Percentiles rank a stretch among this genome's conserved stretches.
These are phyloP conservation scores for Acrocephalus scirpaceus DNA, from an alignment of 2,797 vertebrate species.

Conservation along the genomic window DNA sequence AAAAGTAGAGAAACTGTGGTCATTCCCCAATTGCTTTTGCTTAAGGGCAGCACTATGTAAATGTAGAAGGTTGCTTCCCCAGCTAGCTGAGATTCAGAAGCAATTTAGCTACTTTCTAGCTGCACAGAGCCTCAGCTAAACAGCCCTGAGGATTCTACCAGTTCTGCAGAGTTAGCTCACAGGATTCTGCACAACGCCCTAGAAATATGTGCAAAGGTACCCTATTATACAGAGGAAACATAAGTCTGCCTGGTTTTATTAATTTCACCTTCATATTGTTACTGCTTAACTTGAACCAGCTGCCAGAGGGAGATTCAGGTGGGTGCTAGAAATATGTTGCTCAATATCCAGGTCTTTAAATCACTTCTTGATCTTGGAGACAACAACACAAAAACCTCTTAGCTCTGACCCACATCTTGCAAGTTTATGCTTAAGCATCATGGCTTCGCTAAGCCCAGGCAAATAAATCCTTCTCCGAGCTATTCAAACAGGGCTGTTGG, in stretches of 20 bases:
- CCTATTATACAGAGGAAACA: neutral
- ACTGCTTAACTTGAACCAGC: neutral
- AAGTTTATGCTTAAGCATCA: neutral
- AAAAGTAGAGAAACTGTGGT: conserved; percentile 23
- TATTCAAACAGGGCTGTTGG: neutral
- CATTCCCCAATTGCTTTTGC: conserved; percentile 25
- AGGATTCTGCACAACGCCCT: neutral
- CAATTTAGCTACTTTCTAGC: neutral
- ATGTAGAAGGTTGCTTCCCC: neutral
- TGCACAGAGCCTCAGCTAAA: neutral
- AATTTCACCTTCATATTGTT: neutral
- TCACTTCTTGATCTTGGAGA: neutral
- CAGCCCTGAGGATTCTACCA: neutral
- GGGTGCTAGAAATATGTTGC: neutral
- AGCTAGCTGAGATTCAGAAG: neutral
- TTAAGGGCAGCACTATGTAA: conserved; percentile 20
- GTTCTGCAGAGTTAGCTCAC: neutral
- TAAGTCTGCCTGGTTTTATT: conserved; percentile 4
- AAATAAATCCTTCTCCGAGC: neutral
- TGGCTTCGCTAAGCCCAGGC: neutral
- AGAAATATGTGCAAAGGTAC: neutral
- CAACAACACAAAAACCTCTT: neutral
- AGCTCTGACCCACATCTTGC: neutral
- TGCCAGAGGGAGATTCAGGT: neutral
- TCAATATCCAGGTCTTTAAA: neutral